Evolutionary conservation across 2,113 vertebrate species (phyloP).

Genomic region (Lycaon pictus): DNA sequence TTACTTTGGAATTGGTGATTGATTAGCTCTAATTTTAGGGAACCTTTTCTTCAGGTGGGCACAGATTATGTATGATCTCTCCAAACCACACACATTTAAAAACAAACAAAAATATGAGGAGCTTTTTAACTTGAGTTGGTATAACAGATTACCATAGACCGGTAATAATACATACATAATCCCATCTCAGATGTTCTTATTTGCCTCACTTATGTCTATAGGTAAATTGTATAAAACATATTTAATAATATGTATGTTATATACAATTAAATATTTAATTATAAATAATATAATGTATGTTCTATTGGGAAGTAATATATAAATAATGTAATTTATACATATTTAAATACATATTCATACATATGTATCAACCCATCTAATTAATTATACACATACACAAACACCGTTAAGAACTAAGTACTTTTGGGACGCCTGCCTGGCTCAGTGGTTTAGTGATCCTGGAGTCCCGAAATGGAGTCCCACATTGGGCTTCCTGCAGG

Average conservation of each 20-base stretch:
- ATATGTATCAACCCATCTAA: neutral
- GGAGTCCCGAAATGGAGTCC: too few species aligned
- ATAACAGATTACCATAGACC: neutral
- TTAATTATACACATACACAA: neutral
- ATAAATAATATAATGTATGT: neutral
- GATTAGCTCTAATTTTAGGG: neutral
- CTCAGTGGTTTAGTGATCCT: too few species aligned
- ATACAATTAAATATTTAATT: neutral
- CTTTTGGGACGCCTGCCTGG: too few species aligned
- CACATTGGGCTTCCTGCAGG: too few species aligned
- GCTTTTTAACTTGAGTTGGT: neutral
- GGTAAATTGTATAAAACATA: neutral
- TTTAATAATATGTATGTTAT: neutral
- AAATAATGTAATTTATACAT: neutral
- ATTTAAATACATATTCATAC: neutral
- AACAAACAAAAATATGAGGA: neutral
- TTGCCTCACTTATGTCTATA: neutral
- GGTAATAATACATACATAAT: neutral
- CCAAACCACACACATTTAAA: neutral
- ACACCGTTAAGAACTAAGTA: neutral
- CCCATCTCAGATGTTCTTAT: neutral
- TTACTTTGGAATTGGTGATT: neutral
- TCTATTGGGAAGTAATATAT: neutral
- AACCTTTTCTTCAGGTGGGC: neutral
- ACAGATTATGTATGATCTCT: neutral